Conservation (phyloP, 2,113 vertebrate species). For the Callochromis pleurospilus region DNA sequence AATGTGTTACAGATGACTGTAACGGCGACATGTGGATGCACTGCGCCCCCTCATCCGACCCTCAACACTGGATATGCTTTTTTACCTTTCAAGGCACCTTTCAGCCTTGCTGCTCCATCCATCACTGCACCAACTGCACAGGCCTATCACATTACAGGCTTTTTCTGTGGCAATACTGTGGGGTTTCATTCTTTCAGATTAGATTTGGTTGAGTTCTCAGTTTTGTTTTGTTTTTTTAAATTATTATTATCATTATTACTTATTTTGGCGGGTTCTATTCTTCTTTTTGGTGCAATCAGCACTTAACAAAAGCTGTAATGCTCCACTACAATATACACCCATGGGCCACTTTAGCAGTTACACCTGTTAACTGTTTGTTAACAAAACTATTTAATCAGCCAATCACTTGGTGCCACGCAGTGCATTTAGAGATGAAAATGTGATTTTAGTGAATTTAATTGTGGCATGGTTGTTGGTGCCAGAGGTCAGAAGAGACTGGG, state of each 20-base stretch:
- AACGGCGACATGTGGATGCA: not conserved
- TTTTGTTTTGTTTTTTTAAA: not conserved
- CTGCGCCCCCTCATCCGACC: not conserved
- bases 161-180: not conserved
- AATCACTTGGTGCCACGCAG: not conserved
- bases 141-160: not conserved
- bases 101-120: not conserved
- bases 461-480: not conserved
- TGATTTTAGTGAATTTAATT: not conserved
- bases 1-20: conserved; percentile 38
- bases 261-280: not conserved
- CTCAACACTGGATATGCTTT: not conserved
- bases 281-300: not conserved
- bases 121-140: not conserved
- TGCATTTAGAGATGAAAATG: not conserved
- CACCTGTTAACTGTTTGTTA: not conserved
- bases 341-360: not conserved
- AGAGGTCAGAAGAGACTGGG: not conserved
- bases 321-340: not conserved
- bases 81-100: conserved; percentile 41
- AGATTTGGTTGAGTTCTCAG: not conserved
- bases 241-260: not conserved
- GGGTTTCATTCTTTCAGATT: not conserved
- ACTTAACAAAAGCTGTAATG: not conserved
- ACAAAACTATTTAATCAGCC: not conserved